These are phyloP conservation scores for Eremophila alpestris DNA, from an alignment of 2,797 vertebrate genomes.

Conservation along the genomic window DNA sequence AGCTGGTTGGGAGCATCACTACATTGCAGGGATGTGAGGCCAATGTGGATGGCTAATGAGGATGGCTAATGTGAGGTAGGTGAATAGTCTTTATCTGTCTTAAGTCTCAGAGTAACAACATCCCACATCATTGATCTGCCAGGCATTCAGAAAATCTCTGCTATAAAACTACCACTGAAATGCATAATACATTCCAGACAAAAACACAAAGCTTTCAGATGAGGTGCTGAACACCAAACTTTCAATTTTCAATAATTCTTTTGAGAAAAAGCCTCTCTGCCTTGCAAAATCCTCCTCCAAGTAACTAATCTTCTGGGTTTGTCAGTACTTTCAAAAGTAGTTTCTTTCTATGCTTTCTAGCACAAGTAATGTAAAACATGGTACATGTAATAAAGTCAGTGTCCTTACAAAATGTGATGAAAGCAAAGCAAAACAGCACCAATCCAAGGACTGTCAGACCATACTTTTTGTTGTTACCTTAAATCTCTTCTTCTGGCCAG, in stretches of 20 bases:
- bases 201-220: slow-evolving; percentile 74
- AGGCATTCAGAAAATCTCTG: slow-evolving; percentile 73
- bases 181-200: slow-evolving; percentile 69
- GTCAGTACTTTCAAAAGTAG: not conserved
- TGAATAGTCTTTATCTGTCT: not conserved
- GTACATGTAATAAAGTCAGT: not conserved
- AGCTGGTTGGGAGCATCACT: not conserved
- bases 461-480: slow-evolving; percentile 75
- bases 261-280: not conserved
- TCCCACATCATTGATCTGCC: slow-evolving; percentile 17
- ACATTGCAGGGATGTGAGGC: not conserved
- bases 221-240: slow-evolving; percentile 38
- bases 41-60: not conserved
- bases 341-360: not conserved
- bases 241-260: slow-evolving; percentile 46
- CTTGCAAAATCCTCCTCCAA: not conserved
- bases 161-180: slow-evolving; percentile 75
- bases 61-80: not conserved
- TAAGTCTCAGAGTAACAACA: not conserved
- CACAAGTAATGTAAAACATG: not conserved
- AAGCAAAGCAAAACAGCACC: not conserved
- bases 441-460: not conserved
- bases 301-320: not conserved
- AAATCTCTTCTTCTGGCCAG: slow-evolving; percentile 87
- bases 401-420: not conserved